Conservation (phyloP, 2,888 invertebrate species). For the Clusia tigrina region DNA sequence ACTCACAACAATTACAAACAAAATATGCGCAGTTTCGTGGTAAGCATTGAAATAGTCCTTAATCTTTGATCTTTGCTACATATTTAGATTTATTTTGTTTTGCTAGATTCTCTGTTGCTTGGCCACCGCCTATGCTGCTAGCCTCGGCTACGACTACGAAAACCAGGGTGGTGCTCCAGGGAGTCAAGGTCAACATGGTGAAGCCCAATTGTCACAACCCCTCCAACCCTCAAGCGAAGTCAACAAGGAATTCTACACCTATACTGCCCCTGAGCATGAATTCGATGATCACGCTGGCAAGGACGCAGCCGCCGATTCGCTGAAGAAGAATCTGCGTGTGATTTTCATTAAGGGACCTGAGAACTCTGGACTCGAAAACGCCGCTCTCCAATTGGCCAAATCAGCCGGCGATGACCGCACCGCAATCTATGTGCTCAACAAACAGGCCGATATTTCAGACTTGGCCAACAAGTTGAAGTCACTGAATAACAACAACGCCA, state of each 20-base stretch:
- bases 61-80: no score
- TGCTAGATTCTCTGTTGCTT: conserved; percentile 42
- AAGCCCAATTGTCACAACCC: no score
- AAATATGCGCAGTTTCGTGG: no score
- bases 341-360: conserved; percentile 59
- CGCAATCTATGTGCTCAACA: conserved; percentile 56
- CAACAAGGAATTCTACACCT: conserved; percentile 55
- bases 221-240: no score
- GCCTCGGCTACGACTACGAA: conserved; percentile 40
- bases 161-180: conserved; percentile 10
- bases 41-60: no score
- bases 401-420: conserved; percentile 53
- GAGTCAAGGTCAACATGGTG: no score
- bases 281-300: conserved; percentile 42
- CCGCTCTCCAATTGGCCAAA: conserved; percentile 50
- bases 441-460: conserved; percentile 49
- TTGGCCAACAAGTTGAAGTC: conserved; percentile 46
- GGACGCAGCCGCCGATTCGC: conserved; percentile 41
- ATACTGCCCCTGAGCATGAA: conserved; percentile 57
- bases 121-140: conserved; percentile 36
- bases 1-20: no score
- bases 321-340: conserved; percentile 56
- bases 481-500: conserved; percentile 32
- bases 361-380: conserved; percentile 48
- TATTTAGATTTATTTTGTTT: no score